Evolutionary conservation across 1,140 invertebrate genomes (phyloP).

Genomic region (Cydia pomonella): DNA sequence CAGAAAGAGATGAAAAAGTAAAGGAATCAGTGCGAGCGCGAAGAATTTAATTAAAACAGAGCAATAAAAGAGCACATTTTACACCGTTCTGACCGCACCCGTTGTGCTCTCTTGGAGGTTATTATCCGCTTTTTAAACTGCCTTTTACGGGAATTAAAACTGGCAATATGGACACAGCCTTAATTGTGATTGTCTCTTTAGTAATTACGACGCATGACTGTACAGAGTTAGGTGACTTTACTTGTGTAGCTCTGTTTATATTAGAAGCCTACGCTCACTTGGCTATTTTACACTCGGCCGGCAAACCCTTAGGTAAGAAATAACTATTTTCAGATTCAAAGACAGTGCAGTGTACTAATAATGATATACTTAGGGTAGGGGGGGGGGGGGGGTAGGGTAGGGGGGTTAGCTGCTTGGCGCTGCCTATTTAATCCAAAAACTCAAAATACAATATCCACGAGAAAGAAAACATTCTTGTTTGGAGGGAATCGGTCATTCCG

Average conservation of each 20-base stretch:
- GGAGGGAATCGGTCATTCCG: slow-evolving; percentile 47
- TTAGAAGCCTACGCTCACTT: neutral
- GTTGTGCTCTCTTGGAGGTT: slow-evolving; percentile 60
- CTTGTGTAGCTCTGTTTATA: neutral
- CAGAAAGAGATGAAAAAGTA: slow-evolving; percentile 53
- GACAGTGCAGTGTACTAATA: no score
- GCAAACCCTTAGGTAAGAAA: no score
- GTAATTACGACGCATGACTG: slow-evolving; percentile 46
- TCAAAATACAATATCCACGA: slow-evolving; percentile 13
- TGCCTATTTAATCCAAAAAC: neutral
- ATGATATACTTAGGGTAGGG: no score
- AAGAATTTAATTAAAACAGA: slow-evolving; percentile 71
- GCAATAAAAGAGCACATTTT: slow-evolving; percentile 67
- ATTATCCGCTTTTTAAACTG: slow-evolving; percentile 70
- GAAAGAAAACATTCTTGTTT: slow-evolving; percentile 27
- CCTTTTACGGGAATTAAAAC: slow-evolving; percentile 63
- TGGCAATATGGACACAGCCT: slow-evolving; percentile 59
- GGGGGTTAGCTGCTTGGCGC: no score
- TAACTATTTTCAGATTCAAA: neutral
- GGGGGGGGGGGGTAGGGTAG: no score
- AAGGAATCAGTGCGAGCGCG: slow-evolving; percentile 54
- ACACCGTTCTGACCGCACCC: slow-evolving; percentile 55
- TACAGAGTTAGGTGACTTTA: neutral
- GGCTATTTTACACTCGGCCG: neutral
- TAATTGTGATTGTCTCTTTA: slow-evolving; percentile 58